Conservation (phyloP, 2,797 vertebrate genomes). For the Adrianichthys oophorus region DNA sequence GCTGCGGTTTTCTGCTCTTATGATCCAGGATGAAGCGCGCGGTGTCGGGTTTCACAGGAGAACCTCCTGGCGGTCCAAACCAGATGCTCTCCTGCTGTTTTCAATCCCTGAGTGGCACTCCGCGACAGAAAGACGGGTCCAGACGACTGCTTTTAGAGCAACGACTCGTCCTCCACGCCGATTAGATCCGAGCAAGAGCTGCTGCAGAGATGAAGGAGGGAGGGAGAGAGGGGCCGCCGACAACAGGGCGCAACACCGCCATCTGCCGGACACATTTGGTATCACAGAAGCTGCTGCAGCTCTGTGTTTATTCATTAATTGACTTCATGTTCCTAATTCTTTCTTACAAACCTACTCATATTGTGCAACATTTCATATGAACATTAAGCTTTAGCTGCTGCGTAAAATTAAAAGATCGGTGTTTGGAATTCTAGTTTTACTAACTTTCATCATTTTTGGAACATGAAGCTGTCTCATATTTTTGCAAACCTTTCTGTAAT, state of each 20-base stretch:
- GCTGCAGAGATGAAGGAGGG: constrained; percentile 20
- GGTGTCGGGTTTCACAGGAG: not conserved
- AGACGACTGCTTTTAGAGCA: constrained; percentile 14
- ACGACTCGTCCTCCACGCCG: constrained; percentile 16
- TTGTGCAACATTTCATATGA: too few species aligned
- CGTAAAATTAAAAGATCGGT: too few species aligned
- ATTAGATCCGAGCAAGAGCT: constrained; percentile 19
- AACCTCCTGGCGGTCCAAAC: not conserved
- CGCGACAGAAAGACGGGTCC: not conserved
- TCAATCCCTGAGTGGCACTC: constrained; percentile 7
- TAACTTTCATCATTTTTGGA: too few species aligned
- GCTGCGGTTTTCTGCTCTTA: constrained; percentile 2
- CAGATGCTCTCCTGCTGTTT: constrained; percentile 2
- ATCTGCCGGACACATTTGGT: constrained; percentile 23
- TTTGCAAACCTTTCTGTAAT: too few species aligned
- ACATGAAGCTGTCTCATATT: too few species aligned
- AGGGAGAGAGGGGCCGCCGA: not conserved
- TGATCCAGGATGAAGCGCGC: constrained; percentile 7
- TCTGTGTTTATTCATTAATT: too few species aligned
- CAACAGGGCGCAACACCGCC: constrained; percentile 20
- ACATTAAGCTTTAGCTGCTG: too few species aligned
- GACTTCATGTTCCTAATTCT: too few species aligned
- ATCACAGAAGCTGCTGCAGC: not conserved
- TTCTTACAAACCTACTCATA: too few species aligned
- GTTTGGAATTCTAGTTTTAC: too few species aligned